Evolutionary conservation across 2,113 vertebrate genomes (phyloP).

Genomic region (Tetrao urogallus): DNA sequence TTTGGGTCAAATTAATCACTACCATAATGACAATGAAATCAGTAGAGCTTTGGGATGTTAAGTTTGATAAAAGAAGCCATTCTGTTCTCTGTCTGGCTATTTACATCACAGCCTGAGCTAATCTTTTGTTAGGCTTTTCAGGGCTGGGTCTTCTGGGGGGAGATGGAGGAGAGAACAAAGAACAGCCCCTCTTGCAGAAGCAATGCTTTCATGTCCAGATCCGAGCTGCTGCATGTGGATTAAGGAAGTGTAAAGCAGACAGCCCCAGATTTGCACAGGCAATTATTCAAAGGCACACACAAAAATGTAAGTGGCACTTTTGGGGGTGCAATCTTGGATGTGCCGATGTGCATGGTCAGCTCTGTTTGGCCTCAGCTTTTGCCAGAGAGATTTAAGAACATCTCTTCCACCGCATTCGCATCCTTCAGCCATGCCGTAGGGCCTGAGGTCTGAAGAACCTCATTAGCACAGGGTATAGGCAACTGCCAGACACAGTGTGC

Average conservation of each 20-base stretch:
- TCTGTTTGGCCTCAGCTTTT: neutral
- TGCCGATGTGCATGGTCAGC: neutral
- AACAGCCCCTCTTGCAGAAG: slow-evolving; percentile 9
- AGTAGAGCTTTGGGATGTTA: slow-evolving; percentile 70
- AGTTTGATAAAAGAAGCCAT: slow-evolving; percentile 64
- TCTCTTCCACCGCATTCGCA: neutral
- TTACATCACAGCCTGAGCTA: slow-evolving; percentile 53
- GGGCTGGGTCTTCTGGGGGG: neutral
- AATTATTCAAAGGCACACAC: neutral
- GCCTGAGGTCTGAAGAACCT: neutral
- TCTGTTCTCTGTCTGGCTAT: slow-evolving; percentile 59
- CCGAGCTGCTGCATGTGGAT: slow-evolving; percentile 23
- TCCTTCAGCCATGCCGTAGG: neutral
- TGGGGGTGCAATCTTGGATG: neutral
- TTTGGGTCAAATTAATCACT: slow-evolving; percentile 69
- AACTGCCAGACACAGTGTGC: neutral
- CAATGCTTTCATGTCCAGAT: slow-evolving; percentile 24
- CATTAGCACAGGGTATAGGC: fast-evolving
- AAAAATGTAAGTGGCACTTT: neutral
- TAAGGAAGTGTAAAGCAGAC: slow-evolving; percentile 48
- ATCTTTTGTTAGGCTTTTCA: slow-evolving; percentile 45
- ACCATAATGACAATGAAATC: slow-evolving; percentile 68
- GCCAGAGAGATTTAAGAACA: neutral
- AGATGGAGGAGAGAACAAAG: neutral
- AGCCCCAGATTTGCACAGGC: slow-evolving; percentile 2